Conservation (phyloP, 2,888 invertebrate species). For the Xestia ashworthii region DNA sequence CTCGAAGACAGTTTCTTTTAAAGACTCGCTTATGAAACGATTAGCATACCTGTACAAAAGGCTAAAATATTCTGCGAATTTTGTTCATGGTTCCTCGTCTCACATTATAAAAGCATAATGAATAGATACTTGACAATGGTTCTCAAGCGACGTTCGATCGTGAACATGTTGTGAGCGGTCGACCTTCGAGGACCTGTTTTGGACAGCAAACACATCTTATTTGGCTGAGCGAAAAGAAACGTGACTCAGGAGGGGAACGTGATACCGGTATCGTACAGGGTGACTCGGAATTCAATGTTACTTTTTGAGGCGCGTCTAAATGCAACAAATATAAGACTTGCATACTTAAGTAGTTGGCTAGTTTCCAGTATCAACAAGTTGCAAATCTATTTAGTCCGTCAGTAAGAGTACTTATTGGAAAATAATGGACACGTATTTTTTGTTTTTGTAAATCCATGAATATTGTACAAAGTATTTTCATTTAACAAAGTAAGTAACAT, state of each 20-base stretch:
- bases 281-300: slow-evolving; percentile 14
- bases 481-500: no score
- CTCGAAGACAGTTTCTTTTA: slow-evolving; percentile 13
- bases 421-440: no score
- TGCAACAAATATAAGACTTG: background rate
- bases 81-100: slow-evolving; percentile 11
- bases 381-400: no score
- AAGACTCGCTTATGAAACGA: slow-evolving; percentile 12
- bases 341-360: no score
- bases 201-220: slow-evolving; percentile 78
- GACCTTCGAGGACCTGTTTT: slow-evolving; percentile 84
- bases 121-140: slow-evolving; percentile 56
- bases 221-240: slow-evolving; percentile 80
- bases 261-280: slow-evolving; percentile 62
- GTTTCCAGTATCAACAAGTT: no score
- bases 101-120: slow-evolving; percentile 28
- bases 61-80: background rate
- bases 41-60: slow-evolving; percentile 18
- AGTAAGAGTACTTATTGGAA: no score
- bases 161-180: slow-evolving; percentile 68
- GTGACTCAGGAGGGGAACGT: slow-evolving; percentile 75
- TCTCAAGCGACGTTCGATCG: slow-evolving; percentile 51
- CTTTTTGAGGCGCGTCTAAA: background rate
- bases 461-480: no score
- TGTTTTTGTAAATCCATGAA: no score